Evolutionary conservation across 2,888 invertebrate species (phyloP).

Genomic region (Magallana nippona): DNA sequence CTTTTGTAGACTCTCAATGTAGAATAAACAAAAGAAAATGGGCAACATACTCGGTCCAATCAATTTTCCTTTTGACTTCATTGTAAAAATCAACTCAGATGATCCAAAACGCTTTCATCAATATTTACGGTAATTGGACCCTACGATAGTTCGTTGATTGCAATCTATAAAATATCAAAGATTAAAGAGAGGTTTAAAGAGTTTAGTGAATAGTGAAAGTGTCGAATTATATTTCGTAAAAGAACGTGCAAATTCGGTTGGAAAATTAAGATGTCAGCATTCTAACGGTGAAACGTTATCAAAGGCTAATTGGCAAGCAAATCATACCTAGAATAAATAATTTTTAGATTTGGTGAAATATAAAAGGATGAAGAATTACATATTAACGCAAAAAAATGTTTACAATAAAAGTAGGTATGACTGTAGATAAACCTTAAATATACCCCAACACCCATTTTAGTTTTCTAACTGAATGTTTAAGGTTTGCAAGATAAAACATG

Average conservation of each 20-base stretch:
- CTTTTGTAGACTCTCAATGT: neutral
- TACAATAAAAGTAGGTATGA: no score
- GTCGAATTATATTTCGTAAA: neutral
- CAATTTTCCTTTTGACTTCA: constrained; percentile 11
- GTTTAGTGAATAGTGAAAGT: constrained; percentile 1
- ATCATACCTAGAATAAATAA: no score
- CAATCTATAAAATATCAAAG: constrained; percentile 15
- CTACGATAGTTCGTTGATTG: neutral
- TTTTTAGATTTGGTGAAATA: no score
- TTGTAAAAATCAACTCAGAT: constrained; percentile 33
- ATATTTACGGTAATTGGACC: constrained; percentile 20
- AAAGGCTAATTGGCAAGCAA: neutral
- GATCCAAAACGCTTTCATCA: neutral
- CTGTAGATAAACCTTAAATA: no score
- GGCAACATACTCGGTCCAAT: neutral
- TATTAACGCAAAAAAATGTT: no score
- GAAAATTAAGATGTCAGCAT: constrained; percentile 7
- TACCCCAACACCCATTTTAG: no score
- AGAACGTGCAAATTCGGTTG: constrained; percentile 15
- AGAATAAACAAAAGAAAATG: constrained; percentile 28
- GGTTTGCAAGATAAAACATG: no score
- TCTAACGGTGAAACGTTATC: neutral
- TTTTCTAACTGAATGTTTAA: no score
- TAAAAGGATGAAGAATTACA: no score
- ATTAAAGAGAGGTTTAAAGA: constrained; percentile 19